Evolutionary conservation across 2,888 invertebrate genomes (phyloP).

Genomic region (Thera britannica): DNA sequence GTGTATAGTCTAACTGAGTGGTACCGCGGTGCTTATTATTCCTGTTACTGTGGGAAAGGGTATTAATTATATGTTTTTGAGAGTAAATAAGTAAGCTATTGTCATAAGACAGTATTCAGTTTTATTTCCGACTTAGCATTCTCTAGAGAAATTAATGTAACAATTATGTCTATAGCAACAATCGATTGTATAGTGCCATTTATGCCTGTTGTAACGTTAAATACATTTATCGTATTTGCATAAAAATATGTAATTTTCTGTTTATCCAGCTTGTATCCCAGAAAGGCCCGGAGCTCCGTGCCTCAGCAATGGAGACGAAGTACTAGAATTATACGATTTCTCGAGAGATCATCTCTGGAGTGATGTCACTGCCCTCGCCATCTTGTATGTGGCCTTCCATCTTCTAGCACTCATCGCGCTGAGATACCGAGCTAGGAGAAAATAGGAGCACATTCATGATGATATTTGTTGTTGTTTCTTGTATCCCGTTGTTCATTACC

Average conservation of each 20-base stretch:
- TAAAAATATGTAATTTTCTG: neutral
- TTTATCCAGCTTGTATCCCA: conserved; percentile 39
- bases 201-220: too few relatives aligned
- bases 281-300: conserved; percentile 87
- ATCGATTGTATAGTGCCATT: too few relatives aligned
- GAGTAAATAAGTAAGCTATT: too few relatives aligned
- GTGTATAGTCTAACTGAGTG: neutral
- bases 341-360: conserved; percentile 84
- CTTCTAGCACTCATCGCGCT: conserved; percentile 88
- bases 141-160: too few relatives aligned
- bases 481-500: neutral
- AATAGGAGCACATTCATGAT: conserved; percentile 55
- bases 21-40: too few relatives aligned
- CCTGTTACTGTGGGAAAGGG: too few relatives aligned
- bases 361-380: conserved; percentile 87
- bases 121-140: too few relatives aligned
- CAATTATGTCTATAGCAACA: too few relatives aligned
- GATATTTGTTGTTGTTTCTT: neutral
- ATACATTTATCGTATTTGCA: too few relatives aligned
- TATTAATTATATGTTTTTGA: too few relatives aligned
- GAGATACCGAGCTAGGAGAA: conserved; percentile 85
- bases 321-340: conserved; percentile 90
- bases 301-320: conserved; percentile 88
- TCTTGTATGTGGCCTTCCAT: conserved; percentile 89
- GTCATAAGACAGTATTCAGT: too few relatives aligned